Percentiles rank a stretch among this genome's conserved stretches.
Evolutionary conservation across 1,140 invertebrate genomes (phyloP).

Genomic region (Diuraphis noxia): DNA sequence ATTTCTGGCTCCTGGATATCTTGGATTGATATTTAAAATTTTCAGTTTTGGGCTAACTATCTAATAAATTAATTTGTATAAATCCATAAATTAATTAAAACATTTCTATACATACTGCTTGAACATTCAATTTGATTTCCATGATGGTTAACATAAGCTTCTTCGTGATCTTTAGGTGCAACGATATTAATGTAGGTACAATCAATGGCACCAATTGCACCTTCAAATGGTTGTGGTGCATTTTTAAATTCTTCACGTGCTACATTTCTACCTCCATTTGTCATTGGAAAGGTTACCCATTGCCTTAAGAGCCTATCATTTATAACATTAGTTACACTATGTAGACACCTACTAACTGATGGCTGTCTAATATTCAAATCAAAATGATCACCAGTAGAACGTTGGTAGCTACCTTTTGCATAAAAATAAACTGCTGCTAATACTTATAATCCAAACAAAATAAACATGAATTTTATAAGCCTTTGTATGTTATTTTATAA

Average conservation of each 20-base stretch:
- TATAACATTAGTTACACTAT: not conserved
- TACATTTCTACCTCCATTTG: not conserved
- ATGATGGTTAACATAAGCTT: constrained; percentile 58
- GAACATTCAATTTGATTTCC: constrained; percentile 59
- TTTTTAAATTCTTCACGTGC: constrained; percentile 6
- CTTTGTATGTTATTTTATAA: not conserved
- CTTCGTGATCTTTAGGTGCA: not conserved
- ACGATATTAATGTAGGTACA: constrained; percentile 8
- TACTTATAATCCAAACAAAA: not conserved
- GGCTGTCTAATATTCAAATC: not conserved
- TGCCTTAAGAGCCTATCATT: not conserved
- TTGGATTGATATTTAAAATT: constrained; percentile 57
- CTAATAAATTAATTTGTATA: constrained; percentile 22
- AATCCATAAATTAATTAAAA: not conserved
- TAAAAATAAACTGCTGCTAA: not conserved
- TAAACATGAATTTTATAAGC: not conserved
- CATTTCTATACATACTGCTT: constrained; percentile 56
- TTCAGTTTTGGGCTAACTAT: constrained; percentile 54
- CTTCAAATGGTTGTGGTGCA: constrained; percentile 5
- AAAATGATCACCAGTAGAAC: not conserved
- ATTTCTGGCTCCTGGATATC: constrained; percentile 56
- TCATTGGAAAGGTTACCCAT: not conserved
- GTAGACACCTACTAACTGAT: not conserved
- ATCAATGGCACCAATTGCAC: constrained; percentile 14
- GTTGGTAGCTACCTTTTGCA: not conserved